Evolutionary conservation across 2,888 invertebrate genomes (phyloP), one percentile per base, ranked within the genome.

Genomic region (Melikaiella ostensackeni): DNA sequence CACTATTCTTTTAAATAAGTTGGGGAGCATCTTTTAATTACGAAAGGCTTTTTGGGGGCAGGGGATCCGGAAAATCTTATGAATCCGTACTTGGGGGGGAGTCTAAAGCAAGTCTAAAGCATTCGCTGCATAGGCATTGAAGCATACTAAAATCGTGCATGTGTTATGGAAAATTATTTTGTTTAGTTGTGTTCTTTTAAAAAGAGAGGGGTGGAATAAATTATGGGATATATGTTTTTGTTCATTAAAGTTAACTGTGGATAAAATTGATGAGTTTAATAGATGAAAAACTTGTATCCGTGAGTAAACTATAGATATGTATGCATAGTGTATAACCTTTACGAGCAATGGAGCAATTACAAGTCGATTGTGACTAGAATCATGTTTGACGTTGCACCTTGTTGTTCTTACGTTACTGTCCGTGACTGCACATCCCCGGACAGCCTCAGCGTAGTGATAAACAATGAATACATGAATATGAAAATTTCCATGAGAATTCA

Each of bases 401-500:
- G 82, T 85, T 84, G 81, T 86, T 82, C 86, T 86, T 84, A 84
- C 81, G 77, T 87, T 82, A 77, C 78, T 77, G 64, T 55, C 81
- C 78, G 75, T 75, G 75, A 82, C 81, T 79, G 76, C 81, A 78
- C 77, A 50, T 75, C 63, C 77, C 78, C 76, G 50, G 50, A 76
- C 42, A 70, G 63, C 62, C 80, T 63, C 79, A 80, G 74, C 79
- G 76, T 79, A 79, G 84, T 85, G 84, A 88, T 88, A 86, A 88
- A 88, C 88, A 87, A 88, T 87, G 88, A 88, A 88, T 87, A 86
- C 85, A 88, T 88, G 88, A 88, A 88, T 88, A 88, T 87, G 87
- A 88, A 87, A 88, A 86, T 87, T 87, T 88, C 83, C 85, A 85
- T 79, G 87, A 85, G 84, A 84, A 82, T 81, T 82, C 78, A 64